These are phyloP conservation scores for Ladona fulva DNA, from an alignment of 1,140 invertebrate genomes.

Conservation along the genomic window DNA sequence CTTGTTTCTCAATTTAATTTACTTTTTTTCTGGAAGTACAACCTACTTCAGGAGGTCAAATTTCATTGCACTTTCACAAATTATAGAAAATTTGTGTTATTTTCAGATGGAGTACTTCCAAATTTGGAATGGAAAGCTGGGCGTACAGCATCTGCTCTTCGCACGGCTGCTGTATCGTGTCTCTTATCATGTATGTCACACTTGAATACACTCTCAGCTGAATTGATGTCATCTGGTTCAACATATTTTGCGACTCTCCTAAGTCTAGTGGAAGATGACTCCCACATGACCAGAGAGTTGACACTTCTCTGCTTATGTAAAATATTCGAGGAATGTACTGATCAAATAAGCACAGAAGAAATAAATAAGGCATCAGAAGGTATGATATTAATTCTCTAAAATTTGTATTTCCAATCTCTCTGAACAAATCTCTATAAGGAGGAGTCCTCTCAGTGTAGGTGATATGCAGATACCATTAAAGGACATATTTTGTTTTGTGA, in stretches of 20 bases:
- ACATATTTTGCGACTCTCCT: constrained; percentile 40
- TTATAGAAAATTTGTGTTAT: not conserved
- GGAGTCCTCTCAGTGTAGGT: too few relatives aligned
- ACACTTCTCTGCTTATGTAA: constrained; percentile 45
- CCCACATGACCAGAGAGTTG: constrained; percentile 50
- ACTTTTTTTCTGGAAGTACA: too few relatives aligned
- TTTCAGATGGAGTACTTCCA: constrained; percentile 57
- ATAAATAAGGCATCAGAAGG: constrained; percentile 35
- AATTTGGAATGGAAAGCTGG: constrained; percentile 77
- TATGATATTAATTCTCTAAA: too few relatives aligned
- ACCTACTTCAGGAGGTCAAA: too few relatives aligned
- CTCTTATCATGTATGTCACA: constrained; percentile 37
- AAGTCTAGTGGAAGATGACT: constrained; percentile 55
- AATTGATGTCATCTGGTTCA: constrained; percentile 22
- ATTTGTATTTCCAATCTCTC: too few relatives aligned
- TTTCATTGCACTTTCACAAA: too few relatives aligned
- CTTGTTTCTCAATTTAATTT: too few relatives aligned
- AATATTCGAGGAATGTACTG: constrained; percentile 26
- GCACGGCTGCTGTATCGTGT: constrained; percentile 67
- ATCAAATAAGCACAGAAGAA: constrained; percentile 33
- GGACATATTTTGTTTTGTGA: too few relatives aligned
- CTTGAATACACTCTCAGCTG: constrained; percentile 27
- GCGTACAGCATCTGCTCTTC: constrained; percentile 62
- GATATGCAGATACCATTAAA: too few relatives aligned
- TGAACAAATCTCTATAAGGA: too few relatives aligned